phyloP scores from a whole-genome alignment of 2,113 vertebrate species.

The Neolamprologus fasciatus region DNA sequence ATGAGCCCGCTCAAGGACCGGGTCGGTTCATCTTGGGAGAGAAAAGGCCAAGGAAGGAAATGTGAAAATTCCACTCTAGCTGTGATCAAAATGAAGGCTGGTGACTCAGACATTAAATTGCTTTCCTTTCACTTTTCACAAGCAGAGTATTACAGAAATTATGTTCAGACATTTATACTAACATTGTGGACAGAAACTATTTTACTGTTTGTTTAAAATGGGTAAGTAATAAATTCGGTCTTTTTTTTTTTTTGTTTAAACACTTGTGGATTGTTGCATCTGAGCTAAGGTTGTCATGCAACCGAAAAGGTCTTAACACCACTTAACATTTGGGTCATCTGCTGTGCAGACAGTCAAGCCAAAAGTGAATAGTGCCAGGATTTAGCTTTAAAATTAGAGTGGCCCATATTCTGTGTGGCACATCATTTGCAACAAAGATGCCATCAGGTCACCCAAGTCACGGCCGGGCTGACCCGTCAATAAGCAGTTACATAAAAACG shows the following conservation, averaged over 20 bases:
- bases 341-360: slow-evolving; percentile 26
- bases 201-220: not conserved
- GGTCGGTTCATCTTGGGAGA: slow-evolving; percentile 87
- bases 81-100: not conserved
- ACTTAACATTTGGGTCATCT: slow-evolving; percentile 39
- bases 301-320: slow-evolving; percentile 26
- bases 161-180: not conserved
- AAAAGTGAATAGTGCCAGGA: slow-evolving; percentile 37
- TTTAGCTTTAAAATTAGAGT: slow-evolving; percentile 68
- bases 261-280: not conserved
- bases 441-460: slow-evolving; percentile 30
- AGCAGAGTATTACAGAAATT: not conserved
- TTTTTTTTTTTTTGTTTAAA: not conserved
- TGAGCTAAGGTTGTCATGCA: not conserved
- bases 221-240: not conserved
- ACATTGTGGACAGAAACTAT: not conserved
- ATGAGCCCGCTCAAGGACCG: slow-evolving; percentile 95
- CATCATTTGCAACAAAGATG: slow-evolving; percentile 43
- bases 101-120: not conserved
- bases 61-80: not conserved
- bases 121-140: not conserved
- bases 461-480: not conserved
- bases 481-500: not conserved
- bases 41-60: not conserved
- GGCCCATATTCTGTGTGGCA: slow-evolving; percentile 61